These are phyloP conservation scores for Zaprionus lachaisei DNA, from an alignment of 1,140 invertebrate species.

Conservation along the genomic window DNA sequence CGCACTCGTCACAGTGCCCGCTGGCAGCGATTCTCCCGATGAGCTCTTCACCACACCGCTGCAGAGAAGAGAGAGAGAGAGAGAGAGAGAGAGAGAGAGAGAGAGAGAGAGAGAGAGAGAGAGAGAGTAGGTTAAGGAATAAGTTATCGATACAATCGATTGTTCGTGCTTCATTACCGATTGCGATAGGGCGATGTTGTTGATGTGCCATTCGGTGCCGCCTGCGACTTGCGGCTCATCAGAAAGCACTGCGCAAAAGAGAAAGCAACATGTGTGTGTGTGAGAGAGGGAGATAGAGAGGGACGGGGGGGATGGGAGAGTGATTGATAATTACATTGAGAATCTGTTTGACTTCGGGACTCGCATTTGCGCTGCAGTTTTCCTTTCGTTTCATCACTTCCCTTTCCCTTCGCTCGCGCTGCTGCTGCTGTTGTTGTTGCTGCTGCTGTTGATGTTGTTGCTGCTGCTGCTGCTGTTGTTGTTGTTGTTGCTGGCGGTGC, in stretches of 20 bases:
- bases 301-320: not conserved
- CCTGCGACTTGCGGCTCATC: conserved; percentile 93
- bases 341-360: conserved; percentile 97
- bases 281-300: not conserved
- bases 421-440: conserved; percentile 85
- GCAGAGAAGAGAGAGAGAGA: conserved; percentile 13
- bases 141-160: conserved; percentile 43
- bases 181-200: conserved; percentile 90
- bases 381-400: conserved; percentile 90
- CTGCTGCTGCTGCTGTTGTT: conserved; percentile 86
- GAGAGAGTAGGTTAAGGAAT: not conserved
- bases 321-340: conserved; percentile 88
- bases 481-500: conserved; percentile 86
- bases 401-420: conserved; percentile 88
- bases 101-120: not conserved
- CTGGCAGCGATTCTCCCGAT: conserved; percentile 87
- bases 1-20: conserved; percentile 86
- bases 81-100: not conserved
- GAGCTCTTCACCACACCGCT: conserved; percentile 87
- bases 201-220: conserved; percentile 89
- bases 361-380: conserved; percentile 97
- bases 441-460: conserved; percentile 85
- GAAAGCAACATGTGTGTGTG: not conserved
- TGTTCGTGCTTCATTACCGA: conserved; percentile 87
- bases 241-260: conserved; percentile 91